Evolutionary conservation across 2,888 invertebrate species (phyloP).

Genomic region (Dioctria rufipes): DNA sequence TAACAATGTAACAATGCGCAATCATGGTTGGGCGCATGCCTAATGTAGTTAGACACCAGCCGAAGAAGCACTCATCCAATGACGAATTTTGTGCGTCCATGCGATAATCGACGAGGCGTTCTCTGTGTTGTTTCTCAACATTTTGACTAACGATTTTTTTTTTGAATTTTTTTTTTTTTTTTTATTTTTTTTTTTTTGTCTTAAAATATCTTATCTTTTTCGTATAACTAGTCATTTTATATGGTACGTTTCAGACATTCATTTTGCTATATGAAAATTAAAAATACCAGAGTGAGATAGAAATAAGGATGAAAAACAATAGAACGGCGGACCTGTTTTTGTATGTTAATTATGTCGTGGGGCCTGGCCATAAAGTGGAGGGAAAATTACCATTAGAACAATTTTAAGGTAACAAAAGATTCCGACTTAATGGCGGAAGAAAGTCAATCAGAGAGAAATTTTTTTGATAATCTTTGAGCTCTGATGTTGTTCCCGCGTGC

Average conservation of each 20-base stretch:
- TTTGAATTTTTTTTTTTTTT: not conserved
- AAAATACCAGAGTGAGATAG: not conserved
- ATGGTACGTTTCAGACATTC: conserved; percentile 1
- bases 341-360: conserved; percentile 42
- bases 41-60: conserved; percentile 42
- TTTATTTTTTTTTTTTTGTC: conserved; percentile 11
- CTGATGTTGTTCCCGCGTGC: not conserved
- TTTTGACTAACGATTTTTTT: conserved; percentile 3
- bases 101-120: conserved; percentile 51
- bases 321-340: conserved; percentile 32
- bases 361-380: conserved; percentile 2
- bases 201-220: conserved; percentile 28
- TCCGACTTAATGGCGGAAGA: conserved; percentile 36
- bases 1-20: conserved; percentile 50
- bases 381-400: conserved; percentile 46
- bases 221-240: not conserved
- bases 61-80: conserved; percentile 37
- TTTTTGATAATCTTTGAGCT: not conserved
- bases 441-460: conserved; percentile 31
- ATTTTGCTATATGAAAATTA: conserved; percentile 17
- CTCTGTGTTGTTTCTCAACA: not conserved
- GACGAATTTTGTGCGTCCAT: conserved; percentile 46
- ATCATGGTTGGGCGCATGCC: conserved; percentile 53
- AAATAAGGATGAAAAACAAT: conserved; percentile 23
- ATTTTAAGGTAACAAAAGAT: conserved; percentile 18